phyloP scores from a whole-genome alignment of 2,797 vertebrate species.

The Hoplostethus atlanticus region DNA sequence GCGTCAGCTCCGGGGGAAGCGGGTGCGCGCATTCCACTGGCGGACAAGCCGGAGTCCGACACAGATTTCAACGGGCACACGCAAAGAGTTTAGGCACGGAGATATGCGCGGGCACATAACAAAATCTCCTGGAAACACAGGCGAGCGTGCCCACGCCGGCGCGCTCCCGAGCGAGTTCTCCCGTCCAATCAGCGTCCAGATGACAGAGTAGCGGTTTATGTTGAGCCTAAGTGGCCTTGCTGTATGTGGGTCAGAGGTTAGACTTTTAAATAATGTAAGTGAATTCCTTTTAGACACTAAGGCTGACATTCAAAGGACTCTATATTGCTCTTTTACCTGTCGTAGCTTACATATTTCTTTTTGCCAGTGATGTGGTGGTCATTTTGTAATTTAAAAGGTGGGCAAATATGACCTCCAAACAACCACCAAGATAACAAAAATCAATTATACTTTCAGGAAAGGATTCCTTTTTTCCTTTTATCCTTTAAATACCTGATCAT shows the following conservation, averaged over 20 bases:
- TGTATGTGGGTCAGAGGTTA: slow-evolving; percentile 80
- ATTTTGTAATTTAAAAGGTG: too few species aligned
- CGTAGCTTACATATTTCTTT: too few species aligned
- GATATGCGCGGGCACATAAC: slow-evolving; percentile 44
- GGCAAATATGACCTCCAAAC: too few species aligned
- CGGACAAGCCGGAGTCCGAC: slow-evolving; percentile 52
- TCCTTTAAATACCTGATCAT: too few species aligned
- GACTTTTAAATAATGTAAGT: slow-evolving; percentile 55
- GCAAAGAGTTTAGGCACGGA: slow-evolving; percentile 8
- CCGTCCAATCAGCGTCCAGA: slow-evolving; percentile 72
- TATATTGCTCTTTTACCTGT: background rate
- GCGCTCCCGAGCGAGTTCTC: slow-evolving; percentile 39
- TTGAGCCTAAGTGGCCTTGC: slow-evolving; percentile 55
- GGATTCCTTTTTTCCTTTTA: too few species aligned
- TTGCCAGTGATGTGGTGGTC: too few species aligned
- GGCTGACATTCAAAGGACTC: background rate
- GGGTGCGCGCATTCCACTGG: slow-evolving; percentile 74
- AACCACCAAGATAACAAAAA: too few species aligned
- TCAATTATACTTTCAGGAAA: too few species aligned
- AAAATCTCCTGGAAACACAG: slow-evolving; percentile 81
- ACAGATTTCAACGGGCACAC: slow-evolving; percentile 61
- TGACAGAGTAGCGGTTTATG: slow-evolving; percentile 53
- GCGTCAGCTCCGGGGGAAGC: slow-evolving; percentile 15
- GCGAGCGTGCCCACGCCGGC: slow-evolving; percentile 48
- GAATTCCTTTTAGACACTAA: background rate